These are phyloP conservation scores for Cacajao melanocephalus DNA, from an alignment of 2,797 vertebrate species.

Conservation along the genomic window DNA sequence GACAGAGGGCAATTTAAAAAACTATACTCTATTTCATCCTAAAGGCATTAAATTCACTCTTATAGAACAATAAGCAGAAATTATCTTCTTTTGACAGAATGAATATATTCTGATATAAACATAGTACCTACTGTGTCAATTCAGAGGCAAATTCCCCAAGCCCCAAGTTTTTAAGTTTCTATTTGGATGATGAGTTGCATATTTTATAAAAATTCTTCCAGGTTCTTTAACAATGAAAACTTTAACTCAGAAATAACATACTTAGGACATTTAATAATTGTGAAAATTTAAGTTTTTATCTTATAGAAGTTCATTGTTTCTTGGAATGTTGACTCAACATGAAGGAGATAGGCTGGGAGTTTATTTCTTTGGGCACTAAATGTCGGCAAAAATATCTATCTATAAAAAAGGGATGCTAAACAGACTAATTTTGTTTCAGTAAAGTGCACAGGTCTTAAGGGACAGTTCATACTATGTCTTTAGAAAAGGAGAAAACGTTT, in stretches of 20 bases:
- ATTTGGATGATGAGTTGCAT: neutral
- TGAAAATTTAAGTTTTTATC: slow-evolving; percentile 12
- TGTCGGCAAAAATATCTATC: neutral
- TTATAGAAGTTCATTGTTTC: neutral
- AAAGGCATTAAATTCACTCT: neutral
- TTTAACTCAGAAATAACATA: neutral
- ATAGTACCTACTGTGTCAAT: neutral
- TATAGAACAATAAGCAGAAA: neutral
- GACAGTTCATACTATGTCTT: neutral
- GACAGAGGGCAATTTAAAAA: neutral
- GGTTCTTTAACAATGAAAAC: slow-evolving; percentile 23
- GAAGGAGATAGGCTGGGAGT: neutral
- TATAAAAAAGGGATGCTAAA: neutral
- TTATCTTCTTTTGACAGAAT: neutral
- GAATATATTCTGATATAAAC: neutral
- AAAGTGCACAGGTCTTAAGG: neutral
- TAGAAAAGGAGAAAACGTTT: neutral
- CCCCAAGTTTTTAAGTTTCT: neutral
- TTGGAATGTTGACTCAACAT: neutral
- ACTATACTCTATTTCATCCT: neutral
- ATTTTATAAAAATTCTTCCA: neutral
- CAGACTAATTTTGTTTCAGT: neutral
- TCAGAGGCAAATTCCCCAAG: neutral
- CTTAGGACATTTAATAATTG: neutral
- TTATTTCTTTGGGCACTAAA: neutral